phyloP scores from a whole-genome alignment of 2,888 invertebrate genomes.

The Germaria angustata region DNA sequence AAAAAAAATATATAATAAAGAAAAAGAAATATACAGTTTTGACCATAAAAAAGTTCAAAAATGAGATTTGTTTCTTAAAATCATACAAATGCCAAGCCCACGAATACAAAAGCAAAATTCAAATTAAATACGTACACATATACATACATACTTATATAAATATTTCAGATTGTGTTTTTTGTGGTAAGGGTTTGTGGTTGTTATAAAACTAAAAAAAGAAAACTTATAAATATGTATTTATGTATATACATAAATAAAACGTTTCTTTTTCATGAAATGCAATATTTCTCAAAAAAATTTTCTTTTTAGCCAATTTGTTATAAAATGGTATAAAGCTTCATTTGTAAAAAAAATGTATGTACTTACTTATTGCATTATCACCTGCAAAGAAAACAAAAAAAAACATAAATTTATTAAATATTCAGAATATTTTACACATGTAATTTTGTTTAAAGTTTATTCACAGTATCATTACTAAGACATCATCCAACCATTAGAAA shows the following conservation, averaged over 20 bases:
- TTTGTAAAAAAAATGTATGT: conserved; percentile 67
- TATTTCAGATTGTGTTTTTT: neutral
- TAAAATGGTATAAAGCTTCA: conserved; percentile 17
- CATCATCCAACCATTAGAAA: no score
- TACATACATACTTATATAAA: conserved; percentile 16
- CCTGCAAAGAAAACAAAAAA: conserved; percentile 72
- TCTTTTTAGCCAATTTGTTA: conserved; percentile 71
- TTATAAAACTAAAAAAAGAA: neutral
- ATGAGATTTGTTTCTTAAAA: conserved; percentile 64
- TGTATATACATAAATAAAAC: conserved; percentile 15
- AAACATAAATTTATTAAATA: neutral
- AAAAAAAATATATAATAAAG: conserved; percentile 36
- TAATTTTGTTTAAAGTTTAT: no score
- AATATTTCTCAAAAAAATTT: conserved; percentile 68
- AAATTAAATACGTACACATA: no score
- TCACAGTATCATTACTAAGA: no score
- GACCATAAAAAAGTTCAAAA: conserved; percentile 56
- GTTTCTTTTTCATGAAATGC: no score
- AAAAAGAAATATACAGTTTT: conserved; percentile 28
- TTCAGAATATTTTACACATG: neutral
- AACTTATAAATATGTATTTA: neutral
- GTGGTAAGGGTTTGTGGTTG: neutral
- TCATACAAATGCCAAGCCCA: conserved; percentile 68
- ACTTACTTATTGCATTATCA: conserved; percentile 80
- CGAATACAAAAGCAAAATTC: conserved; percentile 16